phyloP scores from a whole-genome alignment of 2,888 invertebrate species.

The Argynnis bischoffii region DNA sequence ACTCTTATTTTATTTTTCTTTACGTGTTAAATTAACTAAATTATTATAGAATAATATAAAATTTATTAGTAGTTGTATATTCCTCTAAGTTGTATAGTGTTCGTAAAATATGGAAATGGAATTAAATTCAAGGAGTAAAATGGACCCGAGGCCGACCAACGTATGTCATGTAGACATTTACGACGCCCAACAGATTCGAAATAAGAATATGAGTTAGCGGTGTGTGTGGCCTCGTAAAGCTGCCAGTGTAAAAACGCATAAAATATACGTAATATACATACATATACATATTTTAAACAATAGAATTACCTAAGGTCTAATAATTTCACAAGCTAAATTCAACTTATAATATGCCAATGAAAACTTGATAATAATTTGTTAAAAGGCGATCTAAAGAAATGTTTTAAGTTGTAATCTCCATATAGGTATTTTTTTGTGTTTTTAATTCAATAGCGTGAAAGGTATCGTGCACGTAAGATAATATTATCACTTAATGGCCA shows the following conservation, averaged over 20 bases:
- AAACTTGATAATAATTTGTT: not conserved
- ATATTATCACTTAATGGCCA: slow-evolving; percentile 71
- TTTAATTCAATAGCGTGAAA: slow-evolving; percentile 58
- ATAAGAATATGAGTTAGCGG: slow-evolving; percentile 59
- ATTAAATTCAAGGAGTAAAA: slow-evolving; percentile 28
- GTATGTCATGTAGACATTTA: slow-evolving; percentile 69
- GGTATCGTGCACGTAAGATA: slow-evolving; percentile 64
- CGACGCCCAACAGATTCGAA: slow-evolving; percentile 62
- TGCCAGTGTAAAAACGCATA: slow-evolving; percentile 44
- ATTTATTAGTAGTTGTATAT: slow-evolving; percentile 44
- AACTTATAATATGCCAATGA: not conserved
- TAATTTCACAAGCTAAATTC: not conserved
- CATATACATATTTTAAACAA: slow-evolving; percentile 1
- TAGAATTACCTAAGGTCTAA: not conserved
- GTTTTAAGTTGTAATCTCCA: not conserved
- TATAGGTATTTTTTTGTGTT: slow-evolving; percentile 5
- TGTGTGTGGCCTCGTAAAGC: slow-evolving; percentile 69
- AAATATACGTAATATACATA: slow-evolving; percentile 24
- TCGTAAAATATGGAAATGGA: slow-evolving; percentile 39
- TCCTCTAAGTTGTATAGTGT: slow-evolving; percentile 36
- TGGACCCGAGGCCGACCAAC: slow-evolving; percentile 36
- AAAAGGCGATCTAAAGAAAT: not conserved
- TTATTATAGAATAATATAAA: no score
- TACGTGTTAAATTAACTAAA: no score
- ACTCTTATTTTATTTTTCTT: no score